Evolutionary conservation across 1,140 invertebrate genomes (phyloP).

Genomic region (Drosophila pruinosa): DNA sequence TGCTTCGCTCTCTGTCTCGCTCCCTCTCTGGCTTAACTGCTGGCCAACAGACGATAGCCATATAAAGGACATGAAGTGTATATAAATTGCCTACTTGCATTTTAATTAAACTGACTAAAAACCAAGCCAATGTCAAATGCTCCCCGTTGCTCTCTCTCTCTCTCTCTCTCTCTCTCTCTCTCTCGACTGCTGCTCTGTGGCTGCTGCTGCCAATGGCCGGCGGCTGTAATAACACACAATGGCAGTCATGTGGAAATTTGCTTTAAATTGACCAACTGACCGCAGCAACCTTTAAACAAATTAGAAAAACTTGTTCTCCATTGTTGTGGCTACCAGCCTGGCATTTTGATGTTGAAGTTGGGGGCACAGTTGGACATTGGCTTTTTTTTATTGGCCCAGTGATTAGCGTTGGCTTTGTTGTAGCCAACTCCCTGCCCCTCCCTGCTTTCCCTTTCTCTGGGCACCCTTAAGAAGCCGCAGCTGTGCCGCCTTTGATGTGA

Average conservation of each 20-base stretch:
- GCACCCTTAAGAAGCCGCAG: conserved; percentile 34
- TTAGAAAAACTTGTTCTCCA: conserved; percentile 48
- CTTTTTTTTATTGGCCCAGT: conserved; percentile 38
- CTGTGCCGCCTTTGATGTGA: conserved; percentile 65
- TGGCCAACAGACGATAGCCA: conserved; percentile 17
- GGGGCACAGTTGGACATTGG: conserved; percentile 15
- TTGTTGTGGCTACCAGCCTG: conserved; percentile 27
- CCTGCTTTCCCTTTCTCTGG: conserved; percentile 25
- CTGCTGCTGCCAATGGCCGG: conserved; percentile 27
- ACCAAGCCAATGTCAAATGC: conserved; percentile 71
- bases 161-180: not conserved
- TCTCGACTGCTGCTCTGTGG: not conserved
- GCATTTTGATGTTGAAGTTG: not conserved
- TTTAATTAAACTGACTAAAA: conserved; percentile 80
- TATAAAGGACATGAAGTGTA: conserved; percentile 67
- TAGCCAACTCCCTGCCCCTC: not conserved
- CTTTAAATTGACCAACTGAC: conserved; percentile 78
- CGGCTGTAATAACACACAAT: conserved; percentile 54
- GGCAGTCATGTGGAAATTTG: conserved; percentile 67
- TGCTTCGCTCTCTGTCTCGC: not conserved
- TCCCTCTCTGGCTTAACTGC: conserved; percentile 6
- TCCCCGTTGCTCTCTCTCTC: not conserved
- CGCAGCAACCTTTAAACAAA: conserved; percentile 70
- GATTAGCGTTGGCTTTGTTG: conserved; percentile 49
- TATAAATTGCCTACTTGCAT: conserved; percentile 81